Base-by-base conservation (phyloP, 2,113 vertebrate species). In the Catharus fuscescens region DNA sequence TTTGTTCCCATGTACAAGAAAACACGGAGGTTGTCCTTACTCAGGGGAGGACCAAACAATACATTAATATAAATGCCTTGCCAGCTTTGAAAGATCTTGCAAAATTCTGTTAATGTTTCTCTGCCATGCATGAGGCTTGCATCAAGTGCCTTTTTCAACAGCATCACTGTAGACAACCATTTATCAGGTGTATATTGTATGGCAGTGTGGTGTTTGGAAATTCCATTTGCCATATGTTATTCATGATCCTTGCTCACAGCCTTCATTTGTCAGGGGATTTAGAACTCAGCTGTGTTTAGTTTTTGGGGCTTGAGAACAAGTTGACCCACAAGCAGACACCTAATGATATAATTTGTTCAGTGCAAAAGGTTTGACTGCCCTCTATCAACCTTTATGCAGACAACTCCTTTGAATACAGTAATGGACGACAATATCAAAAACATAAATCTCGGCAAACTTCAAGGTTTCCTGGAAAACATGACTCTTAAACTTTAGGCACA, bases 261-360 rank as follows among this genome's bases (percentile, higher is more conserved):
- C 97, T 97, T 98, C 97, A 98, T 98, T 98, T 98, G 98, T 98
- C 98, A 98, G 82, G 92, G 97, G 97, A 98, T 98, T 98, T 98
- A 98, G 97, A 97, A 97, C 97, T 98, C 98, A 97, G 96, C 97
- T 98, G 96, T 98, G 98, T 98, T 98, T 98, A 98, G 97, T 97
- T 98, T 98, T 98, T 93, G 94, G 96, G 95, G 96, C 98, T 98
- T 98, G 97, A 98, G 98, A 98, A 98, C 97, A 98, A 98, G 97
- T 98, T 98, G 97, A 97, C 98, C 97, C 96, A 97, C 97, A 98
- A 96, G 96, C 97, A 97, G 97, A 98, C 98, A 98, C 98, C 98
- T 98, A 98, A 97, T 97, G 96, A 96, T 98, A 97, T 97, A 98
- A 98, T 97, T 97, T 98, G 97, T 96, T 96, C 95, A 96, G 96